Evolutionary conservation across 2,888 invertebrate genomes (phyloP).

Genomic region (Drosophila buzzatii): DNA sequence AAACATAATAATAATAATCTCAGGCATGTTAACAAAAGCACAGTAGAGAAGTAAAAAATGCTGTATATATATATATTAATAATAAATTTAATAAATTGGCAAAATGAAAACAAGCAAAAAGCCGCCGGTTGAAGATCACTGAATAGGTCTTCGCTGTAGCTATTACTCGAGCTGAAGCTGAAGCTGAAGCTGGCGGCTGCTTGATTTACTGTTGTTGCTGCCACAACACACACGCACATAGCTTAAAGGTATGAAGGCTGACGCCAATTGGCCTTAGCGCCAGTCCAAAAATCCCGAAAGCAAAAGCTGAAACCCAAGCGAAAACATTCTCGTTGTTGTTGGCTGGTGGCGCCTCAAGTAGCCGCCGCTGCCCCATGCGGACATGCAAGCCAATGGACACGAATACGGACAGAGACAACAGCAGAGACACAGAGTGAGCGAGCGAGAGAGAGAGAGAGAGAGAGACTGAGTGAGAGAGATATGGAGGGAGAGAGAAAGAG

Average conservation of each 20-base stretch:
- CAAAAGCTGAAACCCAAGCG: conserved; percentile 55
- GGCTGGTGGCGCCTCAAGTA: conserved; percentile 76
- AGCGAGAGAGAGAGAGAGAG: background rate
- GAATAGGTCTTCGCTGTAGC: conserved; percentile 58
- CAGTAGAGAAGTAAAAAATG: background rate
- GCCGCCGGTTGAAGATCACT: conserved; percentile 70
- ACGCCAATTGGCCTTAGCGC: conserved; percentile 78
- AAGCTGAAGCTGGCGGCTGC: conserved; percentile 58
- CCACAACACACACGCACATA: conserved; percentile 38
- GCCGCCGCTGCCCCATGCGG: conserved; percentile 63
- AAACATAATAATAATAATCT: conserved; percentile 51
- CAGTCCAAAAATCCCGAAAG: conserved; percentile 57
- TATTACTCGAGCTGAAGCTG: conserved; percentile 20
- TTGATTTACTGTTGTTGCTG: conserved; percentile 70
- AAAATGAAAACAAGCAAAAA: conserved; percentile 65
- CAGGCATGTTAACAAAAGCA: conserved; percentile 26
- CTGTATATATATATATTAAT: conserved; percentile 2
- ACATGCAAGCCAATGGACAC: conserved; percentile 49
- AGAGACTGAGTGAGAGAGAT: background rate
- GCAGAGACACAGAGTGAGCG: background rate
- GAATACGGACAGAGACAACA: conserved; percentile 22
- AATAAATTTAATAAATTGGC: conserved; percentile 56
- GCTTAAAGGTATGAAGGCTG: conserved; percentile 68
- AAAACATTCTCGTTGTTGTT: conserved; percentile 38
- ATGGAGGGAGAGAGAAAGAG: background rate